Percentiles rank a stretch among this genome's conserved stretches.
Conservation (phyloP, 2,888 invertebrate species). For the Drosophila sordidula region DNA sequence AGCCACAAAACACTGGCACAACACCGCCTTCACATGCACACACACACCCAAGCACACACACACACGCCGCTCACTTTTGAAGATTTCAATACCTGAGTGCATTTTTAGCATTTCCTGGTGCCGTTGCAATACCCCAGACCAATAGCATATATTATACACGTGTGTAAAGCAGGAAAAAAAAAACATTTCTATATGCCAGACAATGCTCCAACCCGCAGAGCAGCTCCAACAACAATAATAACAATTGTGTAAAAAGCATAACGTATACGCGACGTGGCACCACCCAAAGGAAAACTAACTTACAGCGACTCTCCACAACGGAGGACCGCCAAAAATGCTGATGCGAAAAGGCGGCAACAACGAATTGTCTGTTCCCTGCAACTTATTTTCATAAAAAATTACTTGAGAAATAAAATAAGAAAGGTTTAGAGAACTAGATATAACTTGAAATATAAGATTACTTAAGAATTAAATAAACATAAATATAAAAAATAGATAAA, state of each 20-base stretch:
- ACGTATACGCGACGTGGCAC: constrained; percentile 74
- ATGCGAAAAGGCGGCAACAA: constrained; percentile 16
- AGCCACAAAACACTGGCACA: constrained; percentile 36
- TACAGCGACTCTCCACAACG: constrained; percentile 21
- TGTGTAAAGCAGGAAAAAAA: constrained; percentile 28
- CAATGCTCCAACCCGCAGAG: constrained; percentile 27
- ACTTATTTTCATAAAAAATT: too few species aligned
- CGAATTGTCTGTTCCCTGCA: constrained; percentile 32
- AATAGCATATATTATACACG: constrained; percentile 37
- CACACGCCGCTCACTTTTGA: not conserved
- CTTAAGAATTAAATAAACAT: not conserved
- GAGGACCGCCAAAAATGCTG: constrained; percentile 30
- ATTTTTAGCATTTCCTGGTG: constrained; percentile 68
- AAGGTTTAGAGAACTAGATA: too few species aligned
- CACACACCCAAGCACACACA: constrained; percentile 18
- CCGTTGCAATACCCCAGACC: constrained; percentile 42
- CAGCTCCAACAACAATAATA: constrained; percentile 53
- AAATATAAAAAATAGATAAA: not conserved
- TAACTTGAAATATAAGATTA: not conserved
- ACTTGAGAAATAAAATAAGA: not conserved
- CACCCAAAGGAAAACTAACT: constrained; percentile 23
- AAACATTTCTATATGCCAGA: constrained; percentile 37
- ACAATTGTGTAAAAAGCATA: constrained; percentile 70
- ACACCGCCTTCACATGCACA: constrained; percentile 21
- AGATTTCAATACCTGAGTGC: constrained; percentile 71